A percentile compares a stretch with the other conserved stretches of the same genome.
phyloP scores from a whole-genome alignment of 2,888 invertebrate species.

The Aphidoletes aphidimyza region DNA sequence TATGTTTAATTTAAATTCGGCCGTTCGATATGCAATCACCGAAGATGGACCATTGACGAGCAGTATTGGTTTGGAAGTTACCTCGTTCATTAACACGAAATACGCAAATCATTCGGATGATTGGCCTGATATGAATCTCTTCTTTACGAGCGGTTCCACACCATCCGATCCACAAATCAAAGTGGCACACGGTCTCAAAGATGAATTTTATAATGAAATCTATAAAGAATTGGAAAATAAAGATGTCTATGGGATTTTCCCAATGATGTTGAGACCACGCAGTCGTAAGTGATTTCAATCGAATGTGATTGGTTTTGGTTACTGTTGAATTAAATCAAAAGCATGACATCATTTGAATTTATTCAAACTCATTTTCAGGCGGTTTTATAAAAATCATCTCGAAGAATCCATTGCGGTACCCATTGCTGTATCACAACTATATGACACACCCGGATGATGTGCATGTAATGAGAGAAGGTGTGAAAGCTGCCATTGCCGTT shows the following conservation, averaged over 20 bases:
- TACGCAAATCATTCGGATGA: slow-evolving; percentile 87
- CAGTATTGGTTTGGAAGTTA: slow-evolving; percentile 86
- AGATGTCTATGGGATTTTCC: slow-evolving; percentile 85
- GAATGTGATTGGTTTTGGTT: no score
- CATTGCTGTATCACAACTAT: slow-evolving; percentile 91
- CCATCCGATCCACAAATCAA: slow-evolving; percentile 83
- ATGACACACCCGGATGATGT: slow-evolving; percentile 88
- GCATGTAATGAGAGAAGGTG: slow-evolving; percentile 83
- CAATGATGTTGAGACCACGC: slow-evolving; percentile 90
- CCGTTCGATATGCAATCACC: slow-evolving; percentile 83
- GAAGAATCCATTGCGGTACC: slow-evolving; percentile 80
- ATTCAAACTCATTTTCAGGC: slow-evolving; percentile 59
- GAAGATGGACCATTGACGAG: slow-evolving; percentile 89
- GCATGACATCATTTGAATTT: background rate
- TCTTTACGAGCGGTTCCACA: slow-evolving; percentile 85
- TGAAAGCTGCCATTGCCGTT: slow-evolving; percentile 84
- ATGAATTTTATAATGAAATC: slow-evolving; percentile 83
- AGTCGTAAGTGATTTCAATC: slow-evolving; percentile 66
- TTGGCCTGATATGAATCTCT: slow-evolving; percentile 93
- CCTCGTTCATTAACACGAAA: slow-evolving; percentile 88
- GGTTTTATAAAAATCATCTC: slow-evolving; percentile 81
- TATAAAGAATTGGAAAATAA: slow-evolving; percentile 77
- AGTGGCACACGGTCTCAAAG: slow-evolving; percentile 81
- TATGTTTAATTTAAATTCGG: slow-evolving; percentile 84
- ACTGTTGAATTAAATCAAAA: background rate